A percentile compares a stretch with the other conserved stretches of the same genome.
Conservation (phyloP, 2,888 invertebrate species). For the Girardia tigrina region DNA sequence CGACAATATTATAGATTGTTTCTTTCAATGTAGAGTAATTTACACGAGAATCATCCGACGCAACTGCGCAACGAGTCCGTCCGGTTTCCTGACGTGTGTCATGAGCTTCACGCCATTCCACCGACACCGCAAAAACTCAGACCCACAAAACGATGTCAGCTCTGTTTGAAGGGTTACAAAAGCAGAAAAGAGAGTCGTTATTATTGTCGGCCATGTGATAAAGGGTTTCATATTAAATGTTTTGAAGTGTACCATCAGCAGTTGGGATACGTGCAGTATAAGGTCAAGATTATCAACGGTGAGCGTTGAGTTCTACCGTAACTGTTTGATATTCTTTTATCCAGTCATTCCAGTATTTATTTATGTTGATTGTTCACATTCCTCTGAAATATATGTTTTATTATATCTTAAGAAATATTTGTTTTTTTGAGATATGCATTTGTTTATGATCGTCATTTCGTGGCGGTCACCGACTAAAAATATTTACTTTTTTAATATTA, state of each 20-base stretch:
- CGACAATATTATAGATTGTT: neutral
- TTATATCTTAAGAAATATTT: no score
- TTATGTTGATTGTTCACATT: constrained; percentile 12
- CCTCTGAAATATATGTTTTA: neutral
- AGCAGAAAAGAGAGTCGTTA: constrained; percentile 26
- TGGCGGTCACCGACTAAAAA: no score
- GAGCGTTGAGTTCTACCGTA: neutral
- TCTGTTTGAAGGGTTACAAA: constrained; percentile 10
- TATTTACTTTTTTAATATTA: no score
- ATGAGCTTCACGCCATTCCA: constrained; percentile 19
- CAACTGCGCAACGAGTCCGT: neutral
- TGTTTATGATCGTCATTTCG: no score
- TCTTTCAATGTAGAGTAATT: neutral
- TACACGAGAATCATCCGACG: constrained; percentile 1
- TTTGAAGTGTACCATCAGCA: constrained; percentile 20
- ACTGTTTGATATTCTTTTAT: neutral
- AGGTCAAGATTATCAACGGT: neutral
- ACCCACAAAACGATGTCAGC: constrained; percentile 29
- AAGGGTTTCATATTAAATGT: constrained; percentile 24
- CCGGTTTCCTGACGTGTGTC: constrained; percentile 10
- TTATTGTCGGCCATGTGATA: constrained; percentile 4
- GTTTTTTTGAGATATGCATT: no score
- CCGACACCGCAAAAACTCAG: constrained; percentile 1
- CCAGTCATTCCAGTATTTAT: neutral
- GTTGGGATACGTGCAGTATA: neutral